These are phyloP conservation scores for Puntigrus tetrazona DNA, from an alignment of 2,113 vertebrate genomes.

Conservation along the genomic window DNA sequence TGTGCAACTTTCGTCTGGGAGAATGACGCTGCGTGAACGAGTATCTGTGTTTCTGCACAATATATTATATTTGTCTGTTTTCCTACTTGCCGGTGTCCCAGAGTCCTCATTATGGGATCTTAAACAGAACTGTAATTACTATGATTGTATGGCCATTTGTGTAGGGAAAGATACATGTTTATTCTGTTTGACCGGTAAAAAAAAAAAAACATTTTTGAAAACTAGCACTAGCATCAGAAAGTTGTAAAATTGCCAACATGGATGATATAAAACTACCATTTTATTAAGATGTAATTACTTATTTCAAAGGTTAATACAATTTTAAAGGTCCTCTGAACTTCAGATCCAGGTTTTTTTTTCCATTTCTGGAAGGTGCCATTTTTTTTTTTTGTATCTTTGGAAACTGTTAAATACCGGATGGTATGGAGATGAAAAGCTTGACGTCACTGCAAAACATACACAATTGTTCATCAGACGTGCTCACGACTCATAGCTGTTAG, in stretches of 20 bases:
- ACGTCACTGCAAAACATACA: neutral
- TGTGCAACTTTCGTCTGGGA: conserved; percentile 12
- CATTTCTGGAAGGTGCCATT: conserved; percentile 29
- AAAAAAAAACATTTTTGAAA: neutral
- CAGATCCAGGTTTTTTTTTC: neutral
- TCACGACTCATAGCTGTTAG: neutral
- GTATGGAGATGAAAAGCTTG: neutral
- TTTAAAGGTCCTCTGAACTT: neutral
- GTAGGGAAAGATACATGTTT: neutral
- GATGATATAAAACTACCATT: neutral
- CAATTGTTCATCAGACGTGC: neutral
- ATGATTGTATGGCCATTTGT: conserved; percentile 2
- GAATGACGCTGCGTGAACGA: conserved; percentile 12
- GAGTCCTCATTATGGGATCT: conserved; percentile 11
- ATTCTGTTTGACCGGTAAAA: neutral
- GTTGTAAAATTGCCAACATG: neutral
- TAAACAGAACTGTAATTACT: neutral
- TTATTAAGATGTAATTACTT: neutral
- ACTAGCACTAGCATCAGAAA: neutral
- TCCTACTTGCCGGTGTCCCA: conserved; percentile 17
- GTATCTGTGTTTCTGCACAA: conserved; percentile 4
- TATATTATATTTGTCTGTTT: conserved; percentile 33
- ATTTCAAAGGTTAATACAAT: neutral
- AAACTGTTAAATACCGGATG: neutral
- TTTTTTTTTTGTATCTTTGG: conserved; percentile 7